These are phyloP conservation scores for Colletes latitarsis DNA, from an alignment of 1,140 invertebrate genomes.

Conservation along the genomic window DNA sequence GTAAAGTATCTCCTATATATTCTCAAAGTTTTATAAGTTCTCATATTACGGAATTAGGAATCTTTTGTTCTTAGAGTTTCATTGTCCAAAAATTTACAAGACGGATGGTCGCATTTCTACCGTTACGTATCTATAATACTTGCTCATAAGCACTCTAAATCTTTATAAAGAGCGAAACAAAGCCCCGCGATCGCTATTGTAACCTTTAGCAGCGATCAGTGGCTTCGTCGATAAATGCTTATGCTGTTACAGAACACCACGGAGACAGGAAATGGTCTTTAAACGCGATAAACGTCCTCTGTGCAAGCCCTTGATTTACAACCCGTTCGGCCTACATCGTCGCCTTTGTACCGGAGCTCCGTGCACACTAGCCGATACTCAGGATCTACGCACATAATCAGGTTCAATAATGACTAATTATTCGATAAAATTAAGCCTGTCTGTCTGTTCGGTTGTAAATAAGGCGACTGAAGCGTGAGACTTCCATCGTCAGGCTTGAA, in stretches of 20 bases:
- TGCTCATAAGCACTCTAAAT: not conserved
- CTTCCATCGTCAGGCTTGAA: not conserved
- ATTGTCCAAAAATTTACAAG: not conserved
- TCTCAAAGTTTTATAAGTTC: too few relatives aligned
- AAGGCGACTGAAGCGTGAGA: conserved; percentile 9
- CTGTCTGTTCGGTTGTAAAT: conserved; percentile 19
- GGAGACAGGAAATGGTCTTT: conserved; percentile 16
- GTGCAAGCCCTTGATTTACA: conserved; percentile 18
- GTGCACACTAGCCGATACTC: not conserved
- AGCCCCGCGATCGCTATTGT: not conserved
- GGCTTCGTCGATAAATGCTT: not conserved
- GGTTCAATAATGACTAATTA: conserved; percentile 28
- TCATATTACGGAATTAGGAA: too few relatives aligned
- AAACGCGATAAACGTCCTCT: conserved; percentile 22
- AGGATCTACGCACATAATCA: conserved; percentile 24
- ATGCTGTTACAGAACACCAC: conserved; percentile 17
- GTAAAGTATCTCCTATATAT: too few relatives aligned
- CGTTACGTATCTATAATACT: not conserved
- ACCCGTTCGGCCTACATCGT: conserved; percentile 3
- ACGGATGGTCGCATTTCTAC: not conserved
- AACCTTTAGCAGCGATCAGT: not conserved
- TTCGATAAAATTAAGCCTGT: conserved; percentile 39
- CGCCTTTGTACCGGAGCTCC: conserved; percentile 9
- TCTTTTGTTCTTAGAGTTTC: too few relatives aligned
- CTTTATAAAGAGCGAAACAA: not conserved